These are phyloP conservation scores for Vanessa cardui DNA, from an alignment of 2,888 invertebrate species.

Conservation along the genomic window DNA sequence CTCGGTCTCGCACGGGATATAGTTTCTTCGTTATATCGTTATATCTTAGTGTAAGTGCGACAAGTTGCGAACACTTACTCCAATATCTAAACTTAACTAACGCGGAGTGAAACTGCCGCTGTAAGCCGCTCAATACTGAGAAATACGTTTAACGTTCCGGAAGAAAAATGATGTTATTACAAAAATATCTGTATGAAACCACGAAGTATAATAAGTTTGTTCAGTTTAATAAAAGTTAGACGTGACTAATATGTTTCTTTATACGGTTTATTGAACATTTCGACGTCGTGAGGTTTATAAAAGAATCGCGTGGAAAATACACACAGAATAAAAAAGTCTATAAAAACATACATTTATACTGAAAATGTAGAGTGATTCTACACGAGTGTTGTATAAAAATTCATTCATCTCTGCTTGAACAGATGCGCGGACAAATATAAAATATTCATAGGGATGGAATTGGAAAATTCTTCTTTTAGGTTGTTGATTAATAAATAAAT, in stretches of 20 bases:
- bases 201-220: constrained; percentile 18
- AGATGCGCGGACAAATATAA: constrained; percentile 42
- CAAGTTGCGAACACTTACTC: constrained; percentile 39
- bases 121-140: too few relatives aligned
- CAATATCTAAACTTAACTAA: background rate
- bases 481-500: constrained; percentile 42
- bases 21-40: constrained; percentile 58
- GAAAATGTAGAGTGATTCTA: constrained; percentile 14
- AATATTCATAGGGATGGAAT: constrained; percentile 44
- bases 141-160: too few relatives aligned
- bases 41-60: constrained; percentile 45
- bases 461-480: constrained; percentile 40
- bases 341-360: constrained; percentile 8
- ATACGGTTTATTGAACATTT: constrained; percentile 10
- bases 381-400: constrained; percentile 36
- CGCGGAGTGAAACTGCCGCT: background rate
- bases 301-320: constrained; percentile 11
- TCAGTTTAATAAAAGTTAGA: constrained; percentile 15
- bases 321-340: constrained; percentile 1
- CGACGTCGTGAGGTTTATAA: background rate
- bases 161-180: constrained; percentile 2
- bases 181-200: constrained; percentile 6
- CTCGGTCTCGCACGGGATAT: constrained; percentile 49
- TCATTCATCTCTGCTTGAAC: constrained; percentile 39
- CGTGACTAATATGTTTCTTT: constrained; percentile 11